Percentiles rank a stretch among this genome's conserved stretches.
Evolutionary conservation across 2,888 invertebrate genomes (phyloP).

Genomic region (Dryococelus australis): DNA sequence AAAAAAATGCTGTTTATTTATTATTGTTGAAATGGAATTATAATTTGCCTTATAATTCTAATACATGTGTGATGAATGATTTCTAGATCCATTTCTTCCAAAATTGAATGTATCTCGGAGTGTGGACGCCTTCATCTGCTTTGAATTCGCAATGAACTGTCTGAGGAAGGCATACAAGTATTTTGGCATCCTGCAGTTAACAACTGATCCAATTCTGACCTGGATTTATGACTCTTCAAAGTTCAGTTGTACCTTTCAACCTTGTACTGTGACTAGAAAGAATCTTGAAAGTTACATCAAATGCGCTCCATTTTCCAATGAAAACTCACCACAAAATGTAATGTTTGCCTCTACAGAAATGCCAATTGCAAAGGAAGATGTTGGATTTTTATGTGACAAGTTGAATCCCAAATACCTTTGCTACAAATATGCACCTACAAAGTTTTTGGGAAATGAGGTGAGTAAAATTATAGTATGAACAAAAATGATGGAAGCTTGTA

Average conservation of each 20-base stretch:
- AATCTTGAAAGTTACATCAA: background rate
- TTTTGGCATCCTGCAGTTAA: constrained; percentile 58
- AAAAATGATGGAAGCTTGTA: too few species aligned
- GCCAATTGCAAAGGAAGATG: constrained; percentile 5
- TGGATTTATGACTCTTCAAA: background rate
- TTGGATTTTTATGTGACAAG: background rate
- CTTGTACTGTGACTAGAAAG: background rate
- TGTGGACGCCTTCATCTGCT: constrained; percentile 57
- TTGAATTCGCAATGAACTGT: constrained; percentile 60
- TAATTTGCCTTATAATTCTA: background rate
- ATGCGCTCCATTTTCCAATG: background rate
- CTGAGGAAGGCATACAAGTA: constrained; percentile 59
- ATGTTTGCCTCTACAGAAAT: background rate
- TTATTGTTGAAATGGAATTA: background rate
- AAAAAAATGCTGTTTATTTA: too few species aligned
- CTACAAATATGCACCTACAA: background rate
- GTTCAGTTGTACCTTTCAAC: background rate
- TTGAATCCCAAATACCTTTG: background rate
- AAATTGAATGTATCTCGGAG: constrained; percentile 60
- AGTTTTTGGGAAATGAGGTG: background rate
- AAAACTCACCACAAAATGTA: background rate
- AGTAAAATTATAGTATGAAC: background rate
- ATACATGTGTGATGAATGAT: constrained; percentile 11
- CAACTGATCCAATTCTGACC: constrained; percentile 54
- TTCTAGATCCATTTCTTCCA: constrained; percentile 59